Evolutionary conservation across 1,140 invertebrate species (phyloP).

Genomic region (Drosophila rufa): DNA sequence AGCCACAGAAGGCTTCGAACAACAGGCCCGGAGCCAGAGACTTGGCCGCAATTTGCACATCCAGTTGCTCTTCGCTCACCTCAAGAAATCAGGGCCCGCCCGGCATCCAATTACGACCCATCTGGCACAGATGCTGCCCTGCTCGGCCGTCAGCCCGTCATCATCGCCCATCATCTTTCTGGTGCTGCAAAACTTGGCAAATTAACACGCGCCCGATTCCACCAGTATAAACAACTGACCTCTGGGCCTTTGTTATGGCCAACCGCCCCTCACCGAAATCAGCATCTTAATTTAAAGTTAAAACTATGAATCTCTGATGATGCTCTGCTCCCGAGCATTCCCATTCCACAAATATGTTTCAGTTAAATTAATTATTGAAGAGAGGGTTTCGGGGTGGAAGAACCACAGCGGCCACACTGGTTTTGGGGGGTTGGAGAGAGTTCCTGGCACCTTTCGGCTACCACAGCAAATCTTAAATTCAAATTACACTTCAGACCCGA

Average conservation of each 20-base stretch:
- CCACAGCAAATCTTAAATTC: constrained; percentile 82
- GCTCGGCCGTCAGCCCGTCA: constrained; percentile 8
- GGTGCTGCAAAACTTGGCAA: constrained; percentile 64
- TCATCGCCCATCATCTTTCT: constrained; percentile 6
- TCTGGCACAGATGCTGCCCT: constrained; percentile 59
- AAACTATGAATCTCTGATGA: constrained; percentile 81
- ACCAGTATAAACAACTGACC: constrained; percentile 71
- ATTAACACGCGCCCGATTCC: constrained; percentile 68
- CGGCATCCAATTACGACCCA: constrained; percentile 73
- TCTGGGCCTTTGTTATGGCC: constrained; percentile 35
- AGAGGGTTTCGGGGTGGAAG: neutral
- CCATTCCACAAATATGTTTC: constrained; percentile 57
- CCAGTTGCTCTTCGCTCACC: constrained; percentile 39
- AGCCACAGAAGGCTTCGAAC: constrained; percentile 41
- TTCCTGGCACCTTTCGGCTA: constrained; percentile 62
- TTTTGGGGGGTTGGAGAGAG: neutral
- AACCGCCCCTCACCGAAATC: constrained; percentile 6
- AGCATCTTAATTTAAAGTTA: constrained; percentile 75
- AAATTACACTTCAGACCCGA: constrained; percentile 77
- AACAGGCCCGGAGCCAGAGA: constrained; percentile 6
- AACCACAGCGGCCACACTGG: constrained; percentile 27
- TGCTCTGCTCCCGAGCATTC: constrained; percentile 4
- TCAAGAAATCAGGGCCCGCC: constrained; percentile 31
- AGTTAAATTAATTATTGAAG: constrained; percentile 79
- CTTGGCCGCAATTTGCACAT: constrained; percentile 64